Conservation (phyloP, 92 coral and sea anemone species). For the Phymanthus crucifer region DNA sequence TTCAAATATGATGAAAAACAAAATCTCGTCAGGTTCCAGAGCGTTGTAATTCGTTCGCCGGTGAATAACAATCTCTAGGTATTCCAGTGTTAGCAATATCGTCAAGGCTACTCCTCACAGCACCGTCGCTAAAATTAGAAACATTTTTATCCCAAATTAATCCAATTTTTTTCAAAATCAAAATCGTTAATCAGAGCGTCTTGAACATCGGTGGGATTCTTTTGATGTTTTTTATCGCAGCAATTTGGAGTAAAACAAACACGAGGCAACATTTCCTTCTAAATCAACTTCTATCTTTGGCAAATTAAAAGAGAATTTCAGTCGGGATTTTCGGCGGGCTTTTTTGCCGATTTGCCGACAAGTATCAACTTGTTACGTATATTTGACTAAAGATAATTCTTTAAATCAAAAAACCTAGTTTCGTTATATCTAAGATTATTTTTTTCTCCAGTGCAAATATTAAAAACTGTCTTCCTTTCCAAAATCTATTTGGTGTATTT, state of each 20-base stretch:
- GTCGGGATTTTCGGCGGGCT: neutral
- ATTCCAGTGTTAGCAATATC: neutral
- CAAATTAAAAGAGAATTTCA: slow-evolving; percentile 3
- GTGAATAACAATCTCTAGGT: neutral
- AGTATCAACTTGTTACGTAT: neutral
- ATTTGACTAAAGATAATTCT: neutral
- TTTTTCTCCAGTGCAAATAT: neutral
- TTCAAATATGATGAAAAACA: neutral
- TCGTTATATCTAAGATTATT: neutral
- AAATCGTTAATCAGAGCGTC: neutral
- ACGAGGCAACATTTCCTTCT: neutral
- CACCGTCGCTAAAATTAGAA: neutral
- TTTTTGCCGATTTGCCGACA: neutral
- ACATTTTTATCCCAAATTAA: neutral
- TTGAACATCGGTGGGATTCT: slow-evolving; percentile 1
- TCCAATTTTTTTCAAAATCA: neutral
- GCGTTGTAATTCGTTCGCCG: neutral
- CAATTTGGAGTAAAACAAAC: slow-evolving; percentile 6
- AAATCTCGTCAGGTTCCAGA: neutral
- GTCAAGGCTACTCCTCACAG: neutral
- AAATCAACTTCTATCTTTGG: neutral
- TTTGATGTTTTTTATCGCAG: slow-evolving; percentile 23
- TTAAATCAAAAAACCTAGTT: neutral
- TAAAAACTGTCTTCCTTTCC: neutral
- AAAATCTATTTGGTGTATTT: neutral